phyloP scores from a whole-genome alignment of 2,888 invertebrate genomes.

The Eristalis tenax region DNA sequence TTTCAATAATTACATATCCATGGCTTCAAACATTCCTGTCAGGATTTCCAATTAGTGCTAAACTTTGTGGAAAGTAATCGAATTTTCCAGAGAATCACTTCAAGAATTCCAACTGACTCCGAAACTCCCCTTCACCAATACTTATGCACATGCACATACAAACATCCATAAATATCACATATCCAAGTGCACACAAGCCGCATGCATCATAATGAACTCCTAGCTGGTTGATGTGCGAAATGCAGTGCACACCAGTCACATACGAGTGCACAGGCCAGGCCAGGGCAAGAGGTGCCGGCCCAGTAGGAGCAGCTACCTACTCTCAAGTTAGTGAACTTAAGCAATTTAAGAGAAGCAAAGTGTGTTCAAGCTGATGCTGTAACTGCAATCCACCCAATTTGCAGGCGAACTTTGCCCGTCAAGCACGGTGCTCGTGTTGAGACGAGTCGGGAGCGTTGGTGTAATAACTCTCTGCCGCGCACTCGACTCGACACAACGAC shows the following conservation, averaged over 20 bases:
- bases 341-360: conserved; percentile 69
- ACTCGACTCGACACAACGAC: conserved; percentile 39
- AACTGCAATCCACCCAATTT: conserved; percentile 66
- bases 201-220: conserved; percentile 60
- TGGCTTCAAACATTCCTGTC: conserved; percentile 73
- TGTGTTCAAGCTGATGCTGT: conserved; percentile 59
- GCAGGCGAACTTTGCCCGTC: conserved; percentile 56
- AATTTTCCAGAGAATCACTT: conserved; percentile 70
- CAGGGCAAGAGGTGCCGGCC: conserved; percentile 18
- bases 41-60: conserved; percentile 75
- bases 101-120: conserved; percentile 64
- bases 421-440: conserved; percentile 21
- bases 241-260: conserved; percentile 24
- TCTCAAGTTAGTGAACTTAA: conserved; percentile 66
- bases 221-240: conserved; percentile 48
- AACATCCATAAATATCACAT: conserved; percentile 25
- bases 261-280: not conserved
- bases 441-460: conserved; percentile 5
- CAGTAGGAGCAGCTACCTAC: conserved; percentile 38
- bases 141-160: conserved; percentile 11
- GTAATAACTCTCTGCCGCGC: conserved; percentile 57
- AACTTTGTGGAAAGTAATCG: conserved; percentile 74
- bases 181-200: conserved; percentile 27
- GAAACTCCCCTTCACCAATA: not conserved
- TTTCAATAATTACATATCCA: conserved; percentile 73